Evolutionary conservation across 2,888 invertebrate genomes (phyloP).

Genomic region (Pristionchus maxplancki): DNA sequence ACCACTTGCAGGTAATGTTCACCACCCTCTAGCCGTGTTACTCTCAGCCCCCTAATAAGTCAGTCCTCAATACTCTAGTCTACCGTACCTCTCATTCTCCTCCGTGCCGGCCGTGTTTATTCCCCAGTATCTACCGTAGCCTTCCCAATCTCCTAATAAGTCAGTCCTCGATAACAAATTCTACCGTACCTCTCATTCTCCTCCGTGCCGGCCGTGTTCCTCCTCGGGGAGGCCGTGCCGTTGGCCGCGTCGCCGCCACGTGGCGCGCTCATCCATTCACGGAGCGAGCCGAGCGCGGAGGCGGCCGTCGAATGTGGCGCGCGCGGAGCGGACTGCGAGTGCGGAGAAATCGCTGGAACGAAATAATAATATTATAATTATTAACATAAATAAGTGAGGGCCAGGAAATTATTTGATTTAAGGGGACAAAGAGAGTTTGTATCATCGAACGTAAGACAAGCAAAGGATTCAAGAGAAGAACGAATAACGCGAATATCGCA

Average conservation of each 20-base stretch:
- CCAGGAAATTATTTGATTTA: too few relatives aligned
- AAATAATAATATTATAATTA: neutral
- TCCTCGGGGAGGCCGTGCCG: neutral
- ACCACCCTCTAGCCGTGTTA: too few relatives aligned
- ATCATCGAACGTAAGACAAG: too few relatives aligned
- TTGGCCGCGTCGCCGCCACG: neutral
- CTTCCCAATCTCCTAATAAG: neutral
- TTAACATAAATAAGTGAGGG: too few relatives aligned
- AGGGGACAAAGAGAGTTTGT: too few relatives aligned
- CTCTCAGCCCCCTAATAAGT: too few relatives aligned
- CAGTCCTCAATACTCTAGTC: too few relatives aligned
- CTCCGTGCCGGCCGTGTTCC: slow-evolving; percentile 14
- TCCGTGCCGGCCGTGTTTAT: too few relatives aligned
- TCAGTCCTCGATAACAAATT: neutral
- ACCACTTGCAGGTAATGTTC: too few relatives aligned
- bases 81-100: too few relatives aligned
- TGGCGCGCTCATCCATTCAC: slow-evolving; percentile 33
- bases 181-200: slow-evolving; percentile 17
- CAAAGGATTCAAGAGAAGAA: too few relatives aligned
- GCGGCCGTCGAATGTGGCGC: neutral
- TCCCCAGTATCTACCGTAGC: neutral
- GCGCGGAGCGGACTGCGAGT: neutral
- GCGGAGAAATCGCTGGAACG: slow-evolving; percentile 7
- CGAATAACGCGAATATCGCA: too few relatives aligned
- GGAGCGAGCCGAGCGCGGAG: neutral